Conservation (phyloP, 1,140 invertebrate genomes). For the Leguminivora glycinivorella region DNA sequence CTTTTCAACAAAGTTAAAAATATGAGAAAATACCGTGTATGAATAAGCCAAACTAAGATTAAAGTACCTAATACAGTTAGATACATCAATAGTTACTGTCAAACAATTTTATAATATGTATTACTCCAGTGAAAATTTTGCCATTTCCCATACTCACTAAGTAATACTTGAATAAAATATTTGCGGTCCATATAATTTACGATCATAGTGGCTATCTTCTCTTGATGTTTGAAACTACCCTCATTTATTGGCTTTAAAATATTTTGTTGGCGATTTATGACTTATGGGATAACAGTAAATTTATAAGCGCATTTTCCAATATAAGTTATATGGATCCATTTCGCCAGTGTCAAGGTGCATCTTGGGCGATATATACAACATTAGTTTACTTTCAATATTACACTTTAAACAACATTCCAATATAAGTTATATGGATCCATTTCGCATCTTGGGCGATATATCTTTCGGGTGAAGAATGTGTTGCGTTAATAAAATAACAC, state of each 20-base stretch:
- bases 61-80: too few relatives aligned
- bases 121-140: too few relatives aligned
- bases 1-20: too few relatives aligned
- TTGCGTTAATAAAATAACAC: not conserved
- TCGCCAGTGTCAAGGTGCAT: too few relatives aligned
- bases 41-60: too few relatives aligned
- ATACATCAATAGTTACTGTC: too few relatives aligned
- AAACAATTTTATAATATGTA: too few relatives aligned
- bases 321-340: constrained; percentile 3
- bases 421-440: constrained; percentile 19
- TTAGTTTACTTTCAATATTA: too few relatives aligned
- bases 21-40: too few relatives aligned
- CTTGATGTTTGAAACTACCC: not conserved
- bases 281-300: constrained; percentile 1
- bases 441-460: not conserved
- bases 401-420: constrained; percentile 6
- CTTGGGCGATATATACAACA: not conserved
- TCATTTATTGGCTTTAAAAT: constrained; percentile 16
- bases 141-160: not conserved
- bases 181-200: constrained; percentile 9
- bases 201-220: constrained; percentile 17
- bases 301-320: constrained; percentile 6
- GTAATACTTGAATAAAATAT: constrained; percentile 3
- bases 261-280: constrained; percentile 23
- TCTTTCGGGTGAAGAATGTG: not conserved